Evolutionary conservation across 2,797 vertebrate genomes (phyloP).

Genomic region (Molossus molossus): DNA sequence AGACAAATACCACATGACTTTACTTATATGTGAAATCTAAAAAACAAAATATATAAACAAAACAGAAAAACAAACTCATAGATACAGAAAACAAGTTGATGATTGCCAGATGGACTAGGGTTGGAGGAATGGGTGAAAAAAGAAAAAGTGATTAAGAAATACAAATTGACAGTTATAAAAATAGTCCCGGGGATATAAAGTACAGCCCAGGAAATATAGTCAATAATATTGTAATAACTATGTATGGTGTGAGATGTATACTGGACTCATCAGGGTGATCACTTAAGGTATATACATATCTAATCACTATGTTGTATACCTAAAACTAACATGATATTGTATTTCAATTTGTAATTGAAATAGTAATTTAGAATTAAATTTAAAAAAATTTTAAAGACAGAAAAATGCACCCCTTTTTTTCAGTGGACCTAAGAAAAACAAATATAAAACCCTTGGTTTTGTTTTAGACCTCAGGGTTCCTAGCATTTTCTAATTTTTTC

Average conservation of each 20-base stretch:
- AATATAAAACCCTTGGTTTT: constrained; percentile 18
- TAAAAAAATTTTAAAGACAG: background rate
- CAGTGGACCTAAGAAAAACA: background rate
- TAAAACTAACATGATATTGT: background rate
- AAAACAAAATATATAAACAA: background rate
- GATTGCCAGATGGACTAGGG: too few species aligned
- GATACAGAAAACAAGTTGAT: background rate
- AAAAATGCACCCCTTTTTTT: background rate
- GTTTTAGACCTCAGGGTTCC: background rate
- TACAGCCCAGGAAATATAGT: background rate
- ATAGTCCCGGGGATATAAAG: background rate
- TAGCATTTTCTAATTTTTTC: background rate
- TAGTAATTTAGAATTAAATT: background rate
- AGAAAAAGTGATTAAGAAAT: background rate
- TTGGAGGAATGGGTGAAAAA: background rate
- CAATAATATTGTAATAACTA: background rate
- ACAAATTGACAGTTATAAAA: background rate
- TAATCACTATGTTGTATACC: background rate
- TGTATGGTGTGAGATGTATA: background rate
- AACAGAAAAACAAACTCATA: background rate
- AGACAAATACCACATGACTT: background rate
- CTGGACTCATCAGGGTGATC: background rate
- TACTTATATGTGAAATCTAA: background rate
- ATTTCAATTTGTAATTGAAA: background rate
- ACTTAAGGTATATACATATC: background rate